phyloP scores from a whole-genome alignment of 2,797 vertebrate genomes.

The Gallinago solitaria region DNA sequence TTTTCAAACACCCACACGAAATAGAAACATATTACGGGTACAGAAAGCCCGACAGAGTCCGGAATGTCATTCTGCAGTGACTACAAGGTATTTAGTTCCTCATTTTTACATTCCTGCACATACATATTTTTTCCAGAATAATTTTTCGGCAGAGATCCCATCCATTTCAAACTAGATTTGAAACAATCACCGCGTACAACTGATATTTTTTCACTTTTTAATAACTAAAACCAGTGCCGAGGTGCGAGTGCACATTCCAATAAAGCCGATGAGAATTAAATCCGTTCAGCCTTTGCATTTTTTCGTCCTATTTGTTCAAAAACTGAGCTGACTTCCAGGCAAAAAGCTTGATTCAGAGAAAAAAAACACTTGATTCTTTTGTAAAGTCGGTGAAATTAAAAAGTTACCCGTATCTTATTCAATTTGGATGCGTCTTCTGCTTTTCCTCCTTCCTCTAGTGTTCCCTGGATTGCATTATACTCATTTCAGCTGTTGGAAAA shows the following conservation, averaged over 20 bases:
- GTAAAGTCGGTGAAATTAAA: background rate
- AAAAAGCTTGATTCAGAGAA: background rate
- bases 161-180: background rate
- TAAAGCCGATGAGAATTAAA: background rate
- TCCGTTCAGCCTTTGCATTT: background rate
- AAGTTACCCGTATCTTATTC: background rate
- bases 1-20: background rate
- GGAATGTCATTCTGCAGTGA: background rate
- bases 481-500: background rate
- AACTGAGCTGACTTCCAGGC: background rate
- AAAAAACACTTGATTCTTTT: background rate
- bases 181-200: background rate
- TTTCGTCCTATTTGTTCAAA: background rate
- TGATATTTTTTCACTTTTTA: too few relatives aligned
- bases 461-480: too few relatives aligned
- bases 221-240: background rate
- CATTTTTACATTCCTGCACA: background rate
- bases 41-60: background rate
- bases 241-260: accelerated
- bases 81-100: background rate
- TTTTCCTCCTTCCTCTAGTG: background rate
- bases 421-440: background rate
- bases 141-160: background rate
- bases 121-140: background rate
- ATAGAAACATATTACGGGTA: background rate